Percentiles rank a stretch among this genome's conserved stretches.
Evolutionary conservation across 2,797 vertebrate species (phyloP).

Genomic region (Nothura maculosa): DNA sequence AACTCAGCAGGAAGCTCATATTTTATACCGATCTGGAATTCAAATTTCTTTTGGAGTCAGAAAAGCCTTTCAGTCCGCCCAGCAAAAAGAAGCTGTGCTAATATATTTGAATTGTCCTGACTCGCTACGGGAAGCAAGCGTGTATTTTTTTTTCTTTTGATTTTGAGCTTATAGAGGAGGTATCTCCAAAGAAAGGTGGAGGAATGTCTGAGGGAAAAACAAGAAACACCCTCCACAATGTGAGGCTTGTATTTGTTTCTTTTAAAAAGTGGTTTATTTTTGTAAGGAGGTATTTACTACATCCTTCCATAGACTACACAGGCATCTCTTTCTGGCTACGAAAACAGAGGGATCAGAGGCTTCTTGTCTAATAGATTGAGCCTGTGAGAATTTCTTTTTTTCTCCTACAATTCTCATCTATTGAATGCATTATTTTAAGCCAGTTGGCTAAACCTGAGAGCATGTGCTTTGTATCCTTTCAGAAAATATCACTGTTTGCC

Average conservation of each 20-base stretch:
- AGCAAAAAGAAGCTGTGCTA: neutral
- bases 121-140: slow-evolving; percentile 2
- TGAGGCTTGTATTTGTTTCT: slow-evolving; percentile 2
- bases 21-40: slow-evolving; percentile 41
- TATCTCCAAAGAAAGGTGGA: slow-evolving; percentile 66
- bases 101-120: slow-evolving; percentile 12
- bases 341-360: slow-evolving; percentile 34
- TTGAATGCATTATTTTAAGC: slow-evolving; percentile 49
- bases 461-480: slow-evolving; percentile 36
- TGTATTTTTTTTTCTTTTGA: slow-evolving; percentile 51
- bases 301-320: slow-evolving; percentile 47
- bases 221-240: slow-evolving; percentile 18
- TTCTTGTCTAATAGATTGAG: slow-evolving; percentile 49
- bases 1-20: neutral
- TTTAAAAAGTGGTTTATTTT: slow-evolving; percentile 40
- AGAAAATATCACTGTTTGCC: neutral
- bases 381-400: slow-evolving; percentile 14
- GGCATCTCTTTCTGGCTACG: slow-evolving; percentile 28
- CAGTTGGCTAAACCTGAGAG: slow-evolving; percentile 11
- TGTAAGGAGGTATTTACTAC: slow-evolving; percentile 30
- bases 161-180: slow-evolving; percentile 73
- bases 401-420: slow-evolving; percentile 34
- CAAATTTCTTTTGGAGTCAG: neutral
- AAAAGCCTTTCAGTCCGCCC: slow-evolving; percentile 36
- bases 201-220: slow-evolving; percentile 28